Conservation (phyloP, 2,888 invertebrate genomes). For the Drosophila fulvimacula region DNA sequence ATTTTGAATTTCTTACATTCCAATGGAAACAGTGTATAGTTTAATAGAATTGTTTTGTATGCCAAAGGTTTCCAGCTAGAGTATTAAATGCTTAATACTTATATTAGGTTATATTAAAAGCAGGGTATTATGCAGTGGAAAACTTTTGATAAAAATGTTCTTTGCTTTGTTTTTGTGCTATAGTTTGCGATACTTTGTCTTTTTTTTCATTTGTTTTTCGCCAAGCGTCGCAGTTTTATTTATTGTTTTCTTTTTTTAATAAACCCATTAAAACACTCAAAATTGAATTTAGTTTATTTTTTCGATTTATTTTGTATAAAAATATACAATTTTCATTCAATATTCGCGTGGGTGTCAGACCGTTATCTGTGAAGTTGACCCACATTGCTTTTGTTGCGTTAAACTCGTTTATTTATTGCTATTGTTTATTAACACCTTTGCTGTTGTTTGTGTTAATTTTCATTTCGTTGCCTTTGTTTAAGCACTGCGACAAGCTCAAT, state of each 20-base stretch:
- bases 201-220: slow-evolving; percentile 42
- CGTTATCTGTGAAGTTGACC: slow-evolving; percentile 19
- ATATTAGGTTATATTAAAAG: neutral
- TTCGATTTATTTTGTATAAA: slow-evolving; percentile 1
- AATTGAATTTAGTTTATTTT: slow-evolving; percentile 13
- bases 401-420: slow-evolving; percentile 9
- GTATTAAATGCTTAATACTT: neutral
- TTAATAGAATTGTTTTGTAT: neutral
- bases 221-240: slow-evolving; percentile 56
- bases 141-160: neutral
- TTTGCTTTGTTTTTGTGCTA: slow-evolving; percentile 4
- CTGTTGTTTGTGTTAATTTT: slow-evolving; percentile 9
- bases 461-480: neutral
- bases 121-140: slow-evolving; percentile 5
- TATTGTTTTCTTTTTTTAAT: slow-evolving; percentile 26
- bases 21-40: neutral
- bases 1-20: neutral
- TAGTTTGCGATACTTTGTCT: slow-evolving; percentile 7
- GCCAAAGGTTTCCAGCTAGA: neutral
- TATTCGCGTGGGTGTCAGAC: slow-evolving; percentile 27
- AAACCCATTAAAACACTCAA: neutral
- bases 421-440: slow-evolving; percentile 24
- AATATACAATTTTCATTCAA: slow-evolving; percentile 32
- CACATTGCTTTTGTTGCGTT: slow-evolving; percentile 25
- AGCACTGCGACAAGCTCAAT: slow-evolving; percentile 13